These are phyloP conservation scores for Geophilus truncorum DNA, from an alignment of 2,888 invertebrate species.

Conservation along the genomic window DNA sequence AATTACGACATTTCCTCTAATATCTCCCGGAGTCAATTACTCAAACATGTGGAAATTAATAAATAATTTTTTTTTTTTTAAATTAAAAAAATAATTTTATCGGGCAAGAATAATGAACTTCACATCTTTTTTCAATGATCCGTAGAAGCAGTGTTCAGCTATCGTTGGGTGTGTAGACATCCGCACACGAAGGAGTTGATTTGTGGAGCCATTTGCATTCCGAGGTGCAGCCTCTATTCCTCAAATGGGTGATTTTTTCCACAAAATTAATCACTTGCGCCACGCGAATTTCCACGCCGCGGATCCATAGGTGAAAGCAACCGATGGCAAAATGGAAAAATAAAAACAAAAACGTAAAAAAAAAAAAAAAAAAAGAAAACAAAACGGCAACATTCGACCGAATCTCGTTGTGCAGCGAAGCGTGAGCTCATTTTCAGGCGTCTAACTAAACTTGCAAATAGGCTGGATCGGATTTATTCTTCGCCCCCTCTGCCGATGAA, in stretches of 20 bases:
- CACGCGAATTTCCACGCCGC: neutral
- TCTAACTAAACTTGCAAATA: too few relatives aligned
- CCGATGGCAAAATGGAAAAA: neutral
- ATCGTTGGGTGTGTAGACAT: constrained; percentile 20
- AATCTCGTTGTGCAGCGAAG: too few relatives aligned
- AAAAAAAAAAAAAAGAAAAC: neutral
- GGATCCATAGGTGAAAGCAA: neutral
- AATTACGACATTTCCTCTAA: neutral
- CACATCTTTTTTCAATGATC: constrained; percentile 3
- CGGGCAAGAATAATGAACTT: neutral
- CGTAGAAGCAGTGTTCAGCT: neutral
- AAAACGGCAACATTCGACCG: too few relatives aligned
- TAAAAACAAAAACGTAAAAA: neutral
- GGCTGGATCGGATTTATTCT: too few relatives aligned
- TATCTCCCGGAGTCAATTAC: neutral
- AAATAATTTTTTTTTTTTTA: neutral
- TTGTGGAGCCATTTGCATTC: constrained; percentile 10
- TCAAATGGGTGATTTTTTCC: constrained; percentile 20
- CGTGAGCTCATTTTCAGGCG: too few relatives aligned
- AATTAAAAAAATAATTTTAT: neutral
- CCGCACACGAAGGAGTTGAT: constrained; percentile 6
- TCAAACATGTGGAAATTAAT: neutral
- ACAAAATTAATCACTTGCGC: constrained; percentile 11
- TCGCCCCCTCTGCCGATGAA: too few relatives aligned
- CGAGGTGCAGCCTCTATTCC: constrained; percentile 12